phyloP scores from a whole-genome alignment of 2,113 vertebrate species.

The Chauna torquata region DNA sequence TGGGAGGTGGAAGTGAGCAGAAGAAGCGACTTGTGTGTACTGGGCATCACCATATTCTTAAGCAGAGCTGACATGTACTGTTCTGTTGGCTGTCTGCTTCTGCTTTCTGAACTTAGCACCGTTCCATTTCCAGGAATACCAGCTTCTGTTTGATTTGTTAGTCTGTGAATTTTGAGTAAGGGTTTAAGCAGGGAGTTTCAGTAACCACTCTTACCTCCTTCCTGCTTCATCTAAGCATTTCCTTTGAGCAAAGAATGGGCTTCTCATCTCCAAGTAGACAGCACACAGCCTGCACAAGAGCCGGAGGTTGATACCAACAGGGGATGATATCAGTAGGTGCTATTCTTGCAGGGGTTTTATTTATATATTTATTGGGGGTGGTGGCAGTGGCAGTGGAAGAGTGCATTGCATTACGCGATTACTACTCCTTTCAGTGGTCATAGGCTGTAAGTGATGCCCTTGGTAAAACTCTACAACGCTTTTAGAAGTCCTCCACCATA shows the following conservation, averaged over 20 bases:
- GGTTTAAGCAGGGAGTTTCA: neutral
- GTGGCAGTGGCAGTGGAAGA: neutral
- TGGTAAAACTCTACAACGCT: neutral
- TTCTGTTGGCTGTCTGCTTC: neutral
- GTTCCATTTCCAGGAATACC: neutral
- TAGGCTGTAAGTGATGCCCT: neutral
- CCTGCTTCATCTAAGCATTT: neutral
- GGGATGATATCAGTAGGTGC: neutral
- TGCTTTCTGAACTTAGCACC: neutral
- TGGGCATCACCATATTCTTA: accelerated
- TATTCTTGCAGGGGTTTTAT: neutral
- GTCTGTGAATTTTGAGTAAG: neutral
- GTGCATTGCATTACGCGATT: neutral
- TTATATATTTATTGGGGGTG: neutral
- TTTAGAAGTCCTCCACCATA: neutral
- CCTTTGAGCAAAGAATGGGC: neutral
- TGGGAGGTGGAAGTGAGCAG: neutral
- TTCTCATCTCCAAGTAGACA: neutral
- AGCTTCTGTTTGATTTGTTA: neutral
- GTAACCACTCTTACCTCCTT: neutral
- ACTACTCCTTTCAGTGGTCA: neutral
- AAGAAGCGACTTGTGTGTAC: neutral
- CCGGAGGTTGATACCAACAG: neutral
- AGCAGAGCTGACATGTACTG: neutral
- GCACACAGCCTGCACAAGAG: neutral